A percentile compares a stretch with the other conserved stretches of the same genome.
These are phyloP conservation scores for Trinectes maculatus DNA, from an alignment of 2,113 vertebrate species.

Conservation along the genomic window DNA sequence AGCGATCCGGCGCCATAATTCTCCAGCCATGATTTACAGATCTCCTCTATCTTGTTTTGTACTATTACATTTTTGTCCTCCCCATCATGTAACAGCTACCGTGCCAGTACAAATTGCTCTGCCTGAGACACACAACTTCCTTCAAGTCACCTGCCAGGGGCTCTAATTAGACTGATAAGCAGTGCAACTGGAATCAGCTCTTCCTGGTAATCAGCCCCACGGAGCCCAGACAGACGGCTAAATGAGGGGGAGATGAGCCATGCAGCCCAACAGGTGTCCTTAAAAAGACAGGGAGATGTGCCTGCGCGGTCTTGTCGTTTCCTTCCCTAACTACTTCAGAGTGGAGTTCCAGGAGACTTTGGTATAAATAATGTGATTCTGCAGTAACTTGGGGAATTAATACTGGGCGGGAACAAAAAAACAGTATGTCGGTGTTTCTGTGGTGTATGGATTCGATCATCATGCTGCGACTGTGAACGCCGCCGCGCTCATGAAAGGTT, in stretches of 20 bases:
- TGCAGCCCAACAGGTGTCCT: slow-evolving; percentile 80
- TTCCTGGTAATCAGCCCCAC: slow-evolving; percentile 80
- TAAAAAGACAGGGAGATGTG: slow-evolving; percentile 69
- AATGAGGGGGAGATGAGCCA: slow-evolving; percentile 79
- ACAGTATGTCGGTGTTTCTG: slow-evolving; percentile 16
- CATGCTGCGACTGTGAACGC: slow-evolving; percentile 47
- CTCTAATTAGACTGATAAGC: slow-evolving; percentile 82
- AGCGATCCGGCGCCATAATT: slow-evolving; percentile 34
- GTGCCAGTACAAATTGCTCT: slow-evolving; percentile 49
- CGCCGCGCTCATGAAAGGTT: slow-evolving; percentile 51
- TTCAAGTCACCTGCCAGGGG: slow-evolving; percentile 76
- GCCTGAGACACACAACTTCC: slow-evolving; percentile 64
- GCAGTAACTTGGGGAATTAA: slow-evolving; percentile 50
- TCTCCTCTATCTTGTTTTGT: not conserved
- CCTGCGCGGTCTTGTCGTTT: slow-evolving; percentile 36
- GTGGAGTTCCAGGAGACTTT: slow-evolving; percentile 40
- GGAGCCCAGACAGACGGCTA: slow-evolving; percentile 77
- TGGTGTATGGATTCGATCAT: slow-evolving; percentile 61
- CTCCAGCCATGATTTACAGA: slow-evolving; percentile 5
- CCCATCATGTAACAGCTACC: slow-evolving; percentile 28
- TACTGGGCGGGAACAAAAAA: slow-evolving; percentile 8
- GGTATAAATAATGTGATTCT: slow-evolving; percentile 42
- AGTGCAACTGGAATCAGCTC: slow-evolving; percentile 74
- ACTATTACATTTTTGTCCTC: slow-evolving; percentile 5
- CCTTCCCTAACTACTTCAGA: slow-evolving; percentile 39